These are phyloP conservation scores for Antheraea yamamai DNA, from an alignment of 2,888 invertebrate species.

Conservation along the genomic window DNA sequence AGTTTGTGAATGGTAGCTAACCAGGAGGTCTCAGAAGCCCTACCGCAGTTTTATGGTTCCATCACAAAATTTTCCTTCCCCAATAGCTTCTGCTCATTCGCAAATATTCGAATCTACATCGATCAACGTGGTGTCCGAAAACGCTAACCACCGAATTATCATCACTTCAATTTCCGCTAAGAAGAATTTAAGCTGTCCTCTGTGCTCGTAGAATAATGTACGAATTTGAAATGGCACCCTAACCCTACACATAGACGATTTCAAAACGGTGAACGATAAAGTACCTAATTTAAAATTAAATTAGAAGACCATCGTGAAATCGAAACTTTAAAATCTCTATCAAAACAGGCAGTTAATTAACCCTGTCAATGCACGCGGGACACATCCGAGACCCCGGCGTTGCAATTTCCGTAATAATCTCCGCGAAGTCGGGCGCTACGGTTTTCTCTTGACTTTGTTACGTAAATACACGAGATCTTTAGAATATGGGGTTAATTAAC, in stretches of 20 bases:
- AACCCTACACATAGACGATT: background rate
- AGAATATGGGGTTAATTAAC: conserved; percentile 31
- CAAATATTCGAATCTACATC: no score
- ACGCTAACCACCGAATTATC: no score
- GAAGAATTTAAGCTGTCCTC: background rate
- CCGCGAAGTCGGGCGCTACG: conserved; percentile 28
- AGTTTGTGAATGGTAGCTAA: no score
- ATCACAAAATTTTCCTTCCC: no score
- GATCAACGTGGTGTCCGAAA: no score
- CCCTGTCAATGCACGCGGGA: conserved; percentile 31
- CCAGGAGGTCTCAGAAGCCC: no score
- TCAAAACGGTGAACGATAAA: background rate
- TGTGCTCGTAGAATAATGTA: background rate
- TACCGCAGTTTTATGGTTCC: no score
- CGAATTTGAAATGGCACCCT: background rate
- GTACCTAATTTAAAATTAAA: background rate
- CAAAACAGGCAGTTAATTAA: conserved; percentile 38
- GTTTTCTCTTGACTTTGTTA: conserved; percentile 30
- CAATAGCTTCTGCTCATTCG: no score
- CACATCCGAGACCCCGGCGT: conserved; percentile 30
- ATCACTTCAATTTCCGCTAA: background rate
- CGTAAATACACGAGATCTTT: conserved; percentile 31
- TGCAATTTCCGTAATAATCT: conserved; percentile 43
- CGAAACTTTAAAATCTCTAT: conserved; percentile 23
- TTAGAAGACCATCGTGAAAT: background rate